phyloP scores from a whole-genome alignment of 2,113 vertebrate genomes.

The Scophthalmus maximus region DNA sequence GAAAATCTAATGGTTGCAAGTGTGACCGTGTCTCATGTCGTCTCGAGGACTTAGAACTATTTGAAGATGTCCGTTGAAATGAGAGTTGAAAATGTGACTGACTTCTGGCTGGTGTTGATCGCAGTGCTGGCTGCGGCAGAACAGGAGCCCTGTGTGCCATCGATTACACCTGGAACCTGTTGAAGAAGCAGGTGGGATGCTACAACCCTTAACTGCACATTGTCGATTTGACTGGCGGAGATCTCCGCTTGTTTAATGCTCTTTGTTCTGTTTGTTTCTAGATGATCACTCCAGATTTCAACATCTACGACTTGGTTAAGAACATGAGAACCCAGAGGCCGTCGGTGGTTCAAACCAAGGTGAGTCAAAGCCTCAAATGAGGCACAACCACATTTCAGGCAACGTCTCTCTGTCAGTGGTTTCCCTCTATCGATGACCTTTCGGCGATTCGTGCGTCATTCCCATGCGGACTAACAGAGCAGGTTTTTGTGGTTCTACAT shows the following conservation, averaged over 20 bases:
- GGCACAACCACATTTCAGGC: neutral
- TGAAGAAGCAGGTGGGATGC: conserved; percentile 88
- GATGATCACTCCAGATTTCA: conserved; percentile 92
- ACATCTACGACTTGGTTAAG: conserved; percentile 88
- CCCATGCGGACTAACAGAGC: conserved; percentile 27
- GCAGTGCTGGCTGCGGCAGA: conserved; percentile 94
- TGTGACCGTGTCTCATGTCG: too few species aligned
- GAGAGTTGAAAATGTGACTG: conserved; percentile 2
- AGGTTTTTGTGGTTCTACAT: conserved; percentile 41
- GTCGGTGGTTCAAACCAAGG: conserved; percentile 97
- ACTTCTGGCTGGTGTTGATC: neutral
- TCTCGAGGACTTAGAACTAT: too few species aligned
- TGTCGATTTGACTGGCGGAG: neutral
- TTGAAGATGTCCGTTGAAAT: too few species aligned
- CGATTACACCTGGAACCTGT: conserved; percentile 93
- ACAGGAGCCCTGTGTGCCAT: conserved; percentile 94
- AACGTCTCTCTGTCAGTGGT: neutral
- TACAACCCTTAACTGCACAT: neutral
- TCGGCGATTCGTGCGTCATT: neutral
- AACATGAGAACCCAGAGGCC: conserved; percentile 95
- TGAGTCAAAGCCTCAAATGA: conserved; percentile 49
- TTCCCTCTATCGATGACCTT: neutral
- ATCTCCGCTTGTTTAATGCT: neutral
- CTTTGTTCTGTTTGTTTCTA: conserved; percentile 62
- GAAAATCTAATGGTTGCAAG: too few species aligned